A percentile compares a stretch with the other conserved stretches of the same genome.
Evolutionary conservation across 2,113 vertebrate species (phyloP).

Genomic region (Neofelis nebulosa): DNA sequence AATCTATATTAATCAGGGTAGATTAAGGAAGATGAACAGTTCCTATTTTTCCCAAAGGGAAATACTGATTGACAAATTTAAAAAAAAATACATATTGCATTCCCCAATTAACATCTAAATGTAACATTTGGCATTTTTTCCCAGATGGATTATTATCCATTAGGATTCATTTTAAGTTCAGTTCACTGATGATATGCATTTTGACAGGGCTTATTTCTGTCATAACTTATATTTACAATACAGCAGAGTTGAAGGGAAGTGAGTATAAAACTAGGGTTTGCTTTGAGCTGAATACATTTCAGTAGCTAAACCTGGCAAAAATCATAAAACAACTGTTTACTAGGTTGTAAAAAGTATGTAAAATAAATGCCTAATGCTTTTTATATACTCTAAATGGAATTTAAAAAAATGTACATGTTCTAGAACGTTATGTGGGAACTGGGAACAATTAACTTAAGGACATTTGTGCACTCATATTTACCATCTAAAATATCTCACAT

Average conservation of each 20-base stretch:
- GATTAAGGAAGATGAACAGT: conserved; percentile 49
- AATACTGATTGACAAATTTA: conserved; percentile 71
- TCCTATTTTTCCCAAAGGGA: conserved; percentile 64
- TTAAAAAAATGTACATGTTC: background rate
- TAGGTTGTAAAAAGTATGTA: conserved; percentile 47
- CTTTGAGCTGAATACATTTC: conserved; percentile 49
- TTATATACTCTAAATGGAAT: conserved; percentile 33
- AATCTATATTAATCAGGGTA: conserved; percentile 66
- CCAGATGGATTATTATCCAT: conserved; percentile 72
- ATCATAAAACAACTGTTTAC: conserved; percentile 40
- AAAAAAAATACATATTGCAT: conserved; percentile 35
- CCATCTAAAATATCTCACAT: background rate
- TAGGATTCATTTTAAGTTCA: conserved; percentile 71
- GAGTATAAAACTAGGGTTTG: conserved; percentile 47
- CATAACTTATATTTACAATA: conserved; percentile 67
- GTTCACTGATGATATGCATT: conserved; percentile 61
- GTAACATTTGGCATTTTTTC: conserved; percentile 62
- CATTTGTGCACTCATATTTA: conserved; percentile 8
- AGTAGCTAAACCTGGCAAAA: conserved; percentile 51
- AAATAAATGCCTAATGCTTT: conserved; percentile 35
- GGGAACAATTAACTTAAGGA: conserved; percentile 36
- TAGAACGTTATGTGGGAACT: conserved; percentile 37
- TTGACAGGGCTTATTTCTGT: conserved; percentile 69
- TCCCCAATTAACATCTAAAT: conserved; percentile 75
- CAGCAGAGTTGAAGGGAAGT: background rate